These are phyloP conservation scores for Chelonia mydas DNA, from an alignment of 2,797 vertebrate species.

Conservation along the genomic window DNA sequence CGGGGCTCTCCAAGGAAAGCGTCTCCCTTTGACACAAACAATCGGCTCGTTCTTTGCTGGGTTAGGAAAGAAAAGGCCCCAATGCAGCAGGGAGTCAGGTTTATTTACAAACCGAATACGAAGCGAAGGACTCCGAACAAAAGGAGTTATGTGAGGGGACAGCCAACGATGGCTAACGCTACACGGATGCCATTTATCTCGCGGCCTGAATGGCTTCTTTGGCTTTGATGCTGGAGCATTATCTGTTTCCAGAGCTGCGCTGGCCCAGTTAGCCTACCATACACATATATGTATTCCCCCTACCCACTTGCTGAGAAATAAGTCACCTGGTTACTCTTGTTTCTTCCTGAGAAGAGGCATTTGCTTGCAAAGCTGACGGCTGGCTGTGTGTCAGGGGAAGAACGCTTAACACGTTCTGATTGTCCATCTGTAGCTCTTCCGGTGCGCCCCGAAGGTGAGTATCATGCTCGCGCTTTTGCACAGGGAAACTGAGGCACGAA, in stretches of 20 bases:
- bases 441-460: neutral
- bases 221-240: constrained; percentile 12
- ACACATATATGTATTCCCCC: neutral
- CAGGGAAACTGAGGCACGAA: neutral
- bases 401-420: neutral
- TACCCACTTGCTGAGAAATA: neutral
- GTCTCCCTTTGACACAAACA: neutral
- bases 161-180: constrained; percentile 45
- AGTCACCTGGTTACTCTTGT: neutral
- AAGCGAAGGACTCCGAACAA: constrained; percentile 63
- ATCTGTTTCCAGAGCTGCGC: neutral
- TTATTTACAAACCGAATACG: constrained; percentile 54
- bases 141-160: constrained; percentile 64
- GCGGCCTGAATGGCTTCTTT: neutral
- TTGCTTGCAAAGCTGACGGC: neutral
- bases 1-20: neutral
- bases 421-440: neutral
- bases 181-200: neutral
- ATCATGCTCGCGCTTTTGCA: neutral
- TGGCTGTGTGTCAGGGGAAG: neutral
- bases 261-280: neutral
- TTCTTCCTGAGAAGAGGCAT: neutral
- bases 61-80: neutral
- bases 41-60: neutral
- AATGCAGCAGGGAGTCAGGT: constrained; percentile 53